Percentiles rank a stretch among this genome's conserved stretches.
phyloP scores from a whole-genome alignment of 2,797 vertebrate genomes.

The Oreortyx pictus region DNA sequence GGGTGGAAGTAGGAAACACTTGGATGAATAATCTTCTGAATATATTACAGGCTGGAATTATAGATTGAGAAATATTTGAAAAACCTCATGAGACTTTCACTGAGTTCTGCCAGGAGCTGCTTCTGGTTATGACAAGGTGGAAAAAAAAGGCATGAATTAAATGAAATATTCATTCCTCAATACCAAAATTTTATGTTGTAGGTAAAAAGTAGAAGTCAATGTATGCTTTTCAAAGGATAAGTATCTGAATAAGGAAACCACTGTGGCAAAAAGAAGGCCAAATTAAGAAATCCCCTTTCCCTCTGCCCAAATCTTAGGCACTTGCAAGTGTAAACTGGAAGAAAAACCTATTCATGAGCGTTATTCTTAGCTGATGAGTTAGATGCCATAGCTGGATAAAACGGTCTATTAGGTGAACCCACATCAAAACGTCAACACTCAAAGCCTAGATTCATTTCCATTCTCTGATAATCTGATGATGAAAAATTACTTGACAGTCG shows the following conservation, averaged over 20 bases:
- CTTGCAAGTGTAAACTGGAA: neutral
- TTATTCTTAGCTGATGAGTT: neutral
- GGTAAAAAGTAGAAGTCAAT: neutral
- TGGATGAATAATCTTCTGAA: conserved; percentile 59
- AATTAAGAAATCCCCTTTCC: neutral
- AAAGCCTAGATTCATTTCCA: conserved; percentile 23
- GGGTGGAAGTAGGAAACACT: conserved; percentile 50
- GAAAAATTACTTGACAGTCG: conserved; percentile 7
- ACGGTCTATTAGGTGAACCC: neutral
- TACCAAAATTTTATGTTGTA: neutral
- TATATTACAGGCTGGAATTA: conserved; percentile 66
- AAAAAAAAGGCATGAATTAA: conserved; percentile 41
- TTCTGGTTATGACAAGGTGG: conserved; percentile 68
- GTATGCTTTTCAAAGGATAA: neutral
- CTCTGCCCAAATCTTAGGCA: neutral
- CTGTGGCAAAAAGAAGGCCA: neutral
- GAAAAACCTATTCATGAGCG: neutral
- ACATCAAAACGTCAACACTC: neutral
- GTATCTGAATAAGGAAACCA: neutral
- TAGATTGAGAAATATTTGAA: conserved; percentile 62
- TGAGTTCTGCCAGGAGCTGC: conserved; percentile 58
- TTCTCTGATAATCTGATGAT: conserved; percentile 3
- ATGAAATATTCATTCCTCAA: neutral
- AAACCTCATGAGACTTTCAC: conserved; percentile 62
- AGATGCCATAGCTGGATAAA: neutral